phyloP scores from a whole-genome alignment of 2,888 invertebrate species.

The Brachylomia viminalis region DNA sequence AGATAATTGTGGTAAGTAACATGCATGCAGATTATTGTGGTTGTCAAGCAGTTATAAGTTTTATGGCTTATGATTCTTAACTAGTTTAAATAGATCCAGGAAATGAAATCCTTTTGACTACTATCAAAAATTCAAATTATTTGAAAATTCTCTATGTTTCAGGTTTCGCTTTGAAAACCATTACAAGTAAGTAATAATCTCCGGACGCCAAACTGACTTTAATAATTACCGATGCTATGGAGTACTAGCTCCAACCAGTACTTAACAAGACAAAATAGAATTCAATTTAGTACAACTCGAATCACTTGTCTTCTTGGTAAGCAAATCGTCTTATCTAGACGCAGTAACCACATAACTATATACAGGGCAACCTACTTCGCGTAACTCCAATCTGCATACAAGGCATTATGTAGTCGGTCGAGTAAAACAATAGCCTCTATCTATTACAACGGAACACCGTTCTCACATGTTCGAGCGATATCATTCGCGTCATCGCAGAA shows the following conservation, averaged over 20 bases:
- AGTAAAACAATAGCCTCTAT: slow-evolving; percentile 67
- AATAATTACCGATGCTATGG: neutral
- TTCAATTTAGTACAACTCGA: neutral
- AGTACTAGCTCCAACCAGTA: neutral
- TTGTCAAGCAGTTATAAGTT: slow-evolving; percentile 15
- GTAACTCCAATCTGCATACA: slow-evolving; percentile 58
- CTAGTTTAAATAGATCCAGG: neutral
- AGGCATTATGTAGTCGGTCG: slow-evolving; percentile 37
- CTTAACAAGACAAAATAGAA: neutral
- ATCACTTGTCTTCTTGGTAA: slow-evolving; percentile 13
- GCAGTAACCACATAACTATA: slow-evolving; percentile 31
- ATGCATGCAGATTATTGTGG: slow-evolving; percentile 5
- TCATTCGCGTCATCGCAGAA: slow-evolving; percentile 57
- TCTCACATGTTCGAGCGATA: slow-evolving; percentile 60
- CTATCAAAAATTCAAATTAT: neutral
- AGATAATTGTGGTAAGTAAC: slow-evolving; percentile 14
- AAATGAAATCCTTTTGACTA: neutral
- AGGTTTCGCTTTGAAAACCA: neutral
- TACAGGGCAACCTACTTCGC: slow-evolving; percentile 47
- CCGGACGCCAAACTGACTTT: neutral
- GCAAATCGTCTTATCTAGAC: slow-evolving; percentile 47
- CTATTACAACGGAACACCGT: slow-evolving; percentile 59
- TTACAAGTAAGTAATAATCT: neutral
- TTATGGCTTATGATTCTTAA: slow-evolving; percentile 9
- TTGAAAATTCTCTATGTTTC: neutral